Evolutionary conservation across 2,888 invertebrate species (phyloP).

Genomic region (Matsumyia berberina): DNA sequence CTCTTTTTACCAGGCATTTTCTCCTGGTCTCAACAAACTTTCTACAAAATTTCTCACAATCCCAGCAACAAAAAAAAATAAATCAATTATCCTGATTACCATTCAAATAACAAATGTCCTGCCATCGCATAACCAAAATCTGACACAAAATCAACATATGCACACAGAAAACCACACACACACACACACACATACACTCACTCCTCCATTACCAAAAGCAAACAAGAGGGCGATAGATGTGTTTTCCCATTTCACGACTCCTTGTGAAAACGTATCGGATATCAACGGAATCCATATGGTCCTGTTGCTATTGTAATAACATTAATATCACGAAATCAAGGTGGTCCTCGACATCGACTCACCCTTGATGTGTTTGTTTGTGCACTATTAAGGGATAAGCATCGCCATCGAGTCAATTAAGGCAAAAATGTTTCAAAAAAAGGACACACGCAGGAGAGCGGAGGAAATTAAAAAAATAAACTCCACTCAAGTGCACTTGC

Average conservation of each 20-base stretch:
- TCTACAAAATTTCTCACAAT: constrained; percentile 26
- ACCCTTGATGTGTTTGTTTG: constrained; percentile 60
- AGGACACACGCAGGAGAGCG: constrained; percentile 51
- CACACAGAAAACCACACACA: constrained; percentile 11
- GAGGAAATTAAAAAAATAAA: constrained; percentile 35
- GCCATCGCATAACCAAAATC: constrained; percentile 44
- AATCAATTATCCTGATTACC: constrained; percentile 47
- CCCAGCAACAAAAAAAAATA: background rate
- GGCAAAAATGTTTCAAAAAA: constrained; percentile 72
- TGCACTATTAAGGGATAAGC: constrained; percentile 75
- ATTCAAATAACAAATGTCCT: constrained; percentile 53
- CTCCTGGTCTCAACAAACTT: background rate
- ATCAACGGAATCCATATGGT: constrained; percentile 73
- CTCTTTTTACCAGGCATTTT: background rate
- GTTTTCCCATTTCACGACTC: constrained; percentile 34
- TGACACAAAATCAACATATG: constrained; percentile 61
- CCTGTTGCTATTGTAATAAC: constrained; percentile 52
- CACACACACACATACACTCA: background rate
- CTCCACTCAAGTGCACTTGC: constrained; percentile 73
- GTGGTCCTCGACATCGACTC: constrained; percentile 72
- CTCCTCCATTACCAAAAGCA: constrained; percentile 48
- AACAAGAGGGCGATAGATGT: constrained; percentile 44
- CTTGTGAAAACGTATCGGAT: constrained; percentile 66
- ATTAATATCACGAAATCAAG: constrained; percentile 71
- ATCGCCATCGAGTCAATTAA: constrained; percentile 74